phyloP scores from a whole-genome alignment of 2,888 invertebrate genomes.

The Chymomyza amoena region DNA sequence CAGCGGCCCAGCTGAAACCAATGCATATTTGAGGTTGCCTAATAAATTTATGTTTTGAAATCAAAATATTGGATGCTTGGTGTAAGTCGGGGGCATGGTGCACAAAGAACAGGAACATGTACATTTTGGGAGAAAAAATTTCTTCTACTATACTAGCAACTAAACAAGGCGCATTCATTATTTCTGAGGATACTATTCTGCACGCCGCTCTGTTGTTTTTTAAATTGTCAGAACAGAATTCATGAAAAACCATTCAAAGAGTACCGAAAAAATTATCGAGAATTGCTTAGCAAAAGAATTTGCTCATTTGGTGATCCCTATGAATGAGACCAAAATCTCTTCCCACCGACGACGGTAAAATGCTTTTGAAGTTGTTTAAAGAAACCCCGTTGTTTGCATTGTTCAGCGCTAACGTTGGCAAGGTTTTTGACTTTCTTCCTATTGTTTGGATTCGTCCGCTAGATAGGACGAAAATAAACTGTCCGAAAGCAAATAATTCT shows the following conservation, averaged over 20 bases:
- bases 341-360: not conserved
- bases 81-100: too few species aligned
- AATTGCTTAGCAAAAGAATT: constrained; percentile 48
- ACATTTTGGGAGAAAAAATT: too few species aligned
- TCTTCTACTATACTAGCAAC: too few species aligned
- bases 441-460: not conserved
- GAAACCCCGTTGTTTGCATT: constrained; percentile 48
- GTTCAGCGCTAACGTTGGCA: constrained; percentile 38
- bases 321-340: constrained; percentile 38
- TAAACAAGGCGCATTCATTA: too few species aligned
- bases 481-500: too few species aligned
- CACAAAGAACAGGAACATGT: too few species aligned
- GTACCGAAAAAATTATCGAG: constrained; percentile 73
- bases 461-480: not conserved
- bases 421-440: constrained; percentile 9
- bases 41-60: not conserved
- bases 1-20: not conserved
- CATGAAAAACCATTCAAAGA: constrained; percentile 30
- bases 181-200: too few species aligned
- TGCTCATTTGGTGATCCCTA: constrained; percentile 49
- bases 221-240: not conserved
- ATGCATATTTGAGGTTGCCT: too few species aligned
- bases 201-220: too few species aligned
- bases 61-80: not conserved
- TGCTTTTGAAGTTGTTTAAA: constrained; percentile 47